phyloP scores from a whole-genome alignment of 2,888 invertebrate genomes.

The Scaptomyza cyrtandrae region DNA sequence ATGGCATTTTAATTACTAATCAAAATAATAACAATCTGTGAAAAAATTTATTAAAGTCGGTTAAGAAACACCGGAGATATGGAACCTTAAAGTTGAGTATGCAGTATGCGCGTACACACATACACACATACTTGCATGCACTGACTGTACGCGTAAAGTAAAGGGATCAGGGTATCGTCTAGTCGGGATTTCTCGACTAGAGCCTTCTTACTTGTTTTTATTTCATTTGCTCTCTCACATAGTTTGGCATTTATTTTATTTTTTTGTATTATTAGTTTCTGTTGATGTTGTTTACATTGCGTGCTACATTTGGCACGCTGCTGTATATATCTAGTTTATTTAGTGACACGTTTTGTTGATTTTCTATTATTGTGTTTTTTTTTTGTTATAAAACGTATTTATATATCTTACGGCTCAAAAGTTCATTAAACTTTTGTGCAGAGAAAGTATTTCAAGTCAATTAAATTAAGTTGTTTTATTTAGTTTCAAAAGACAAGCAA shows the following conservation, averaged over 20 bases:
- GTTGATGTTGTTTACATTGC: constrained; percentile 59
- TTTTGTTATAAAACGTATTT: constrained; percentile 13
- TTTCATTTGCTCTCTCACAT: neutral
- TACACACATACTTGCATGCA: no score
- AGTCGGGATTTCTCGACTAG: no score
- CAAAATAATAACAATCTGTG: no score
- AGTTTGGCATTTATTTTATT: constrained; percentile 44
- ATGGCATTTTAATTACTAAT: no score
- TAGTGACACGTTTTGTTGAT: constrained; percentile 64
- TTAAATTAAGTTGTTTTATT: constrained; percentile 11
- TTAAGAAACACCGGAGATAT: no score
- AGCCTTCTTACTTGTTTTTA: no score
- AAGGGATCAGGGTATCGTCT: no score
- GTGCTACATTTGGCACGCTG: constrained; percentile 66
- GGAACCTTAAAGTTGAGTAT: no score
- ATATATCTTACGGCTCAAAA: constrained; percentile 12
- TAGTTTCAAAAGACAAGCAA: constrained; percentile 1
- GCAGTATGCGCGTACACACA: no score
- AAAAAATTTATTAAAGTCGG: no score
- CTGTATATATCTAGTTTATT: constrained; percentile 60
- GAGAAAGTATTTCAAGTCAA: constrained; percentile 15
- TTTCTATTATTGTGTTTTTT: constrained; percentile 51
- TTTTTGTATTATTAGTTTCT: constrained; percentile 35
- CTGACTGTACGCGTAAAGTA: no score
- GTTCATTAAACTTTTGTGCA: constrained; percentile 65